Conservation (phyloP, 2,888 invertebrate genomes). For the Camptogramma bilineatum region DNA sequence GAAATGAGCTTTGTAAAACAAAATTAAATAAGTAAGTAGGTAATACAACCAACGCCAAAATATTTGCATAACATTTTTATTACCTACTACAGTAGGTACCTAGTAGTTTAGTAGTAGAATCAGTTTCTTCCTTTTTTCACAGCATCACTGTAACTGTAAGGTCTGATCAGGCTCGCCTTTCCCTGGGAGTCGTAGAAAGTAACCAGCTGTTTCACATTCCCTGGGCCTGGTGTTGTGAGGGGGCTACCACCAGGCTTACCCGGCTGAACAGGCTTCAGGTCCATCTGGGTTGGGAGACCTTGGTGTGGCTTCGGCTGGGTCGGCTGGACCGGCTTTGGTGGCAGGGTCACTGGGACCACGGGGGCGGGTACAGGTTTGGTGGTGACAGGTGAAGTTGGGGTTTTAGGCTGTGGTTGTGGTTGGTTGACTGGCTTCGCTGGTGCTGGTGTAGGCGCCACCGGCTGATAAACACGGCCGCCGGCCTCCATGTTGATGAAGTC, state of each 20-base stretch:
- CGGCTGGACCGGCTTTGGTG: slow-evolving; percentile 38
- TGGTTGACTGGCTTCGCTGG: slow-evolving; percentile 43
- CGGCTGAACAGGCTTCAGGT: slow-evolving; percentile 63
- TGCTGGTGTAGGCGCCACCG: slow-evolving; percentile 34
- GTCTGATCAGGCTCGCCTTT: slow-evolving; percentile 73
- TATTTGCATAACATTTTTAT: neutral
- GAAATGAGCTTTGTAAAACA: too few species aligned
- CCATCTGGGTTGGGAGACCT: slow-evolving; percentile 53
- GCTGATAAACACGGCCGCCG: slow-evolving; percentile 54
- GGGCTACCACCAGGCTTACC: slow-evolving; percentile 58
- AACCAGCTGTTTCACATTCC: slow-evolving; percentile 72
- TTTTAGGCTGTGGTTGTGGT: slow-evolving; percentile 17
- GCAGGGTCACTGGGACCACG: slow-evolving; percentile 36
- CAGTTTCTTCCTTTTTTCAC: slow-evolving; percentile 73
- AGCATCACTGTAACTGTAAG: slow-evolving; percentile 77
- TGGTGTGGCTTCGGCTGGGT: slow-evolving; percentile 38
- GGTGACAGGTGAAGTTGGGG: slow-evolving; percentile 32
- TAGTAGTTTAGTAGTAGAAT: neutral
- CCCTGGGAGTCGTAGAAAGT: slow-evolving; percentile 77
- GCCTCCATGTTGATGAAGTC: slow-evolving; percentile 80
- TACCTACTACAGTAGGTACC: neutral
- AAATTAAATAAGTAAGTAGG: too few species aligned
- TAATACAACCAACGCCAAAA: too few species aligned
- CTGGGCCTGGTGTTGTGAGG: slow-evolving; percentile 73
- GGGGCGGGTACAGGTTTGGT: slow-evolving; percentile 44